phyloP scores from a whole-genome alignment of 2,888 invertebrate species.

The Cephus nigrinus region DNA sequence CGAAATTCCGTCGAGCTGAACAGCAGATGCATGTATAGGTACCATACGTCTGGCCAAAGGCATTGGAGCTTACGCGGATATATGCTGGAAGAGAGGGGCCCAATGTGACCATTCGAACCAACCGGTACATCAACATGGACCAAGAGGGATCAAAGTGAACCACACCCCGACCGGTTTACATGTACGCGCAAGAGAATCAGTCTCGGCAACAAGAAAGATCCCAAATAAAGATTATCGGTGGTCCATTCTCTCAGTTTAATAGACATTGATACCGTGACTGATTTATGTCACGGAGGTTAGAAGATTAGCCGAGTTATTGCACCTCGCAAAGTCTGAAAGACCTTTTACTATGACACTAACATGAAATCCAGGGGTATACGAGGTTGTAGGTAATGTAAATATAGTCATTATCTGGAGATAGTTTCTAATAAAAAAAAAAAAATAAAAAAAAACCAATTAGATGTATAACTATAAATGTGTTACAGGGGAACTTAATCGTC shows the following conservation, averaged over 20 bases:
- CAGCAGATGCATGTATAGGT: background rate
- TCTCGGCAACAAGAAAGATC: conserved; percentile 3
- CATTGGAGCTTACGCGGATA: background rate
- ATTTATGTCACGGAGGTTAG: background rate
- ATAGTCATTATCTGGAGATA: background rate
- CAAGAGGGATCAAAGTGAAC: conserved; percentile 8
- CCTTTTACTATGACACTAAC: background rate
- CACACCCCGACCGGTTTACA: conserved; percentile 31
- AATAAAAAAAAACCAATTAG: background rate
- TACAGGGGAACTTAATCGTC: background rate
- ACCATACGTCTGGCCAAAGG: background rate
- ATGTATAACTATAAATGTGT: background rate
- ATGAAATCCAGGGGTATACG: background rate
- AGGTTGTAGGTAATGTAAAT: background rate
- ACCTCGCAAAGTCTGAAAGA: background rate
- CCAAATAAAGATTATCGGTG: conserved; percentile 26
- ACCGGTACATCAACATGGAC: background rate
- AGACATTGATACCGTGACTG: conserved; percentile 21
- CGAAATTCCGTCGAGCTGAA: background rate
- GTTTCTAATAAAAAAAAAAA: background rate
- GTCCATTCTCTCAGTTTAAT: conserved; percentile 27
- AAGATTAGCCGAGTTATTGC: background rate
- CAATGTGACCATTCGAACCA: background rate
- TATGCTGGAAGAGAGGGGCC: background rate
- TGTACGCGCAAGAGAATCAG: conserved; percentile 15